Base-by-base conservation (phyloP, 2,113 vertebrate species). In the Sprattus sprattus region DNA sequence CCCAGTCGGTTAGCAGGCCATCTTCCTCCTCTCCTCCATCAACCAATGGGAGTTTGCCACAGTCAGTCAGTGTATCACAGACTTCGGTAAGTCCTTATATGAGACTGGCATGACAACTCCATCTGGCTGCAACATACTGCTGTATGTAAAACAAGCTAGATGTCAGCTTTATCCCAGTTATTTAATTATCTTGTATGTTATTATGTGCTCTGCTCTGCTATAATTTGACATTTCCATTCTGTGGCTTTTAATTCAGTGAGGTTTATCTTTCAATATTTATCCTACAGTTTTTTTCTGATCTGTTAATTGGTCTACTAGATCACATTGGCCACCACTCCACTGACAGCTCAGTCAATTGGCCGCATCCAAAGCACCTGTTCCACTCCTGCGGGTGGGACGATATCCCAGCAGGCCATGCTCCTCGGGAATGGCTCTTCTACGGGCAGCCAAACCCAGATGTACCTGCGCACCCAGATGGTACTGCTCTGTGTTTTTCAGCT, bases 391-490 rank as follows among this genome's bases (percentile, higher is more conserved):
- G 87, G 89, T 1, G 87, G 92, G 15, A 88, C 91, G 2, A 96
- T 98, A 90, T 97, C 96, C 92, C 97, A 97, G 92, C 97, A 99
- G 94, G 96, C 97, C 60, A 96, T 98, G 96, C 92, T 98, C 81
- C 93, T 98, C 89, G 97, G 97, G 90, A 97, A 96, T 90, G 95
- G 96, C 88, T 97, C 97, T 10, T 95, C 96, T 86, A 96, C 95
- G 92, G 91, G 97, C 85, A 99, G 96, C 93, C 97, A 98, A 94
- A 96, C 97, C 91, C 97, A 99, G 90, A 98, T 99, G 97, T 98
- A 98, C 86, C 97, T 99, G 0, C 96, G 97, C 89, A 97, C 97
- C 91, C 97, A 99, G 93, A 99, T 98, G 97, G 97, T 98, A 91
- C 92, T 16, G 18, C 16, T 20, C 18, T 18, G 16, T 57, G 54